A percentile compares a stretch with the other conserved stretches of the same genome.
These are phyloP conservation scores for Chondrosia reniformis DNA, from an alignment of 37 sponge, comb jelly and placozoan genomes.

Conservation along the genomic window DNA sequence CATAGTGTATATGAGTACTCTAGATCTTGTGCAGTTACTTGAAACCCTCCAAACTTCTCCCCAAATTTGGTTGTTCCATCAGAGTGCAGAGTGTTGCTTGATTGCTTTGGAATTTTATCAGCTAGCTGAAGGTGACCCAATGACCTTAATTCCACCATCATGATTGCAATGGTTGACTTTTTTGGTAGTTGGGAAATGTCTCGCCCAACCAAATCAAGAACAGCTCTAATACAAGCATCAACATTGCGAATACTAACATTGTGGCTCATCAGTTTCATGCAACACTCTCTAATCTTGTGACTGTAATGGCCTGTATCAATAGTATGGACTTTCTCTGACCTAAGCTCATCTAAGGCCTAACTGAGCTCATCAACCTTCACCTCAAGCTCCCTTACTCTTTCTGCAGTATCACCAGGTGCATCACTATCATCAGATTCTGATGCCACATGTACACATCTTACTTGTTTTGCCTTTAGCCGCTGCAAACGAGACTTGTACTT, in stretches of 20 bases:
- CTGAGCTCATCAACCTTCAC: not conserved
- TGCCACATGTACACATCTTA: too few species aligned
- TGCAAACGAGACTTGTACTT: too few species aligned
- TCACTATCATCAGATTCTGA: not conserved
- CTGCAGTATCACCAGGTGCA: not conserved
- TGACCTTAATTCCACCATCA: not conserved
- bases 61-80: slow-evolving; percentile 39
- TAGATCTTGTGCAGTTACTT: not conserved
- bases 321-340: not conserved
- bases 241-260: not conserved
- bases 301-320: not conserved
- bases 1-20: not conserved
- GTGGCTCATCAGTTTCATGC: not conserved
- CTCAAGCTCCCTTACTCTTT: not conserved
- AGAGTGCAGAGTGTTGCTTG: slow-evolving; percentile 20
- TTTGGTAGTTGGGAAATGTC: not conserved
- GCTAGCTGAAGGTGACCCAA: not conserved
- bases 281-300: not conserved
- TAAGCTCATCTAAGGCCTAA: not conserved
- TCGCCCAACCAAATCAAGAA: not conserved
- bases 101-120: not conserved
- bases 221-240: not conserved
- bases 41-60: slow-evolving; percentile 13
- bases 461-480: too few species aligned
- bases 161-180: not conserved